Conservation (phyloP, 2,113 vertebrate genomes). For the Hippocampus comes region DNA sequence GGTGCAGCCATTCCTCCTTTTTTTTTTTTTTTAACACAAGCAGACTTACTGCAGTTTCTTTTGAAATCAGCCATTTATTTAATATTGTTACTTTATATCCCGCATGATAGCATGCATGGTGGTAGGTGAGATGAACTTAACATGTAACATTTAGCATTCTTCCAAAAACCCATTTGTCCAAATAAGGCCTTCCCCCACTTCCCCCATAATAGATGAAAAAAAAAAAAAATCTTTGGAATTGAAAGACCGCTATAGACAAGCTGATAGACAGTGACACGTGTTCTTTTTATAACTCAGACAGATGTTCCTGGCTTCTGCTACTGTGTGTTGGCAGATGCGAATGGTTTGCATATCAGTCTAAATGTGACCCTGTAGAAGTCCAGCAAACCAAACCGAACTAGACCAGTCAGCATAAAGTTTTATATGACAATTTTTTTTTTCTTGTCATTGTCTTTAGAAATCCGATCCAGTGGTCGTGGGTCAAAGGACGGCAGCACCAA, state of each 20-base stretch:
- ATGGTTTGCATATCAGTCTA: neutral
- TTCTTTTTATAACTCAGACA: constrained; percentile 2
- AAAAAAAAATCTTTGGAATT: neutral
- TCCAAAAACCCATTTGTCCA: neutral
- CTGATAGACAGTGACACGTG: constrained; percentile 1
- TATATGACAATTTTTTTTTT: constrained; percentile 1
- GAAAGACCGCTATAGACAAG: neutral
- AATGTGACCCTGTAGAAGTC: neutral
- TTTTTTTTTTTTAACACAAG: too few relatives aligned
- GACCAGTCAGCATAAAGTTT: constrained; percentile 13
- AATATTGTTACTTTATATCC: too few relatives aligned
- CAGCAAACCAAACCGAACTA: neutral
- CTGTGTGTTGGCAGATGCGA: constrained; percentile 3
- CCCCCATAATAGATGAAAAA: neutral
- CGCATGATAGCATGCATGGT: too few relatives aligned
- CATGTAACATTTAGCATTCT: neutral
- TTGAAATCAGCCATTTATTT: too few relatives aligned
- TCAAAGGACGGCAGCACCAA: constrained; percentile 62
- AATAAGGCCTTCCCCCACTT: neutral
- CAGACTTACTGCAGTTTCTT: too few relatives aligned
- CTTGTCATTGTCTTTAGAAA: constrained; percentile 56
- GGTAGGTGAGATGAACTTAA: too few relatives aligned
- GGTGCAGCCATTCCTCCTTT: too few relatives aligned
- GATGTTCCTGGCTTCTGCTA: neutral
- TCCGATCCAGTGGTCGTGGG: constrained; percentile 65